Conservation (phyloP, 2,797 vertebrate species). For the Limosa lapponica region DNA sequence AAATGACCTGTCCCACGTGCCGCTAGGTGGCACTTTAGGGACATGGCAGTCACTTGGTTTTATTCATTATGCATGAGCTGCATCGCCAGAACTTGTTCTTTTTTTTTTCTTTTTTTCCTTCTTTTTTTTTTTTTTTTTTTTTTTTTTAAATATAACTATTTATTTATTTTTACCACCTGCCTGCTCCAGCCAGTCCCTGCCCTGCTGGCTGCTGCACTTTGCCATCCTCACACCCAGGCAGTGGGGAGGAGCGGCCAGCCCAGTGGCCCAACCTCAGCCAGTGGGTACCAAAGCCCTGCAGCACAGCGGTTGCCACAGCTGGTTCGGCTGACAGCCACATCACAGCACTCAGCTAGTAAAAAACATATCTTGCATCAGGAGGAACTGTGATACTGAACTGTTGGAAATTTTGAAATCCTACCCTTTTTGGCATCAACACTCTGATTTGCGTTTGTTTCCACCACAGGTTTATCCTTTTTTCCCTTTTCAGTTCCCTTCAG, state of each 20-base stretch:
- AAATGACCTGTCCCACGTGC: not conserved
- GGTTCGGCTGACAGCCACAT: not conserved
- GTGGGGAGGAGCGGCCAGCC: not conserved
- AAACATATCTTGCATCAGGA: not conserved
- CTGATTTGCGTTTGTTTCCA: not conserved
- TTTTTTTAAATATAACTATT: not conserved
- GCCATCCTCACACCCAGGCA: not conserved
- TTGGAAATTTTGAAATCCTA: not conserved
- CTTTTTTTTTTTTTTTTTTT: not conserved
- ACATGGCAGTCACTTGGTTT: constrained; percentile 38
- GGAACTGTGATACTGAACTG: not conserved
- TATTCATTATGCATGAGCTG: not conserved
- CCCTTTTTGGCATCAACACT: not conserved
- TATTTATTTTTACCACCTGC: not conserved
- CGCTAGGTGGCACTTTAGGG: constrained; percentile 82
- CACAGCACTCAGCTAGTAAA: not conserved
- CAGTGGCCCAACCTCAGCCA: not conserved
- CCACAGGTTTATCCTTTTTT: not conserved
- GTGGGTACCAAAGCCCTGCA: not conserved
- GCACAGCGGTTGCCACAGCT: not conserved
- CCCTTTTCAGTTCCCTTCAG: not conserved
- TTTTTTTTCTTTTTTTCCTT: not conserved
- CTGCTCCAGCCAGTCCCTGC: not conserved
- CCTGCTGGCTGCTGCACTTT: not conserved
- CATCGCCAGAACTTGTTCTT: not conserved